These are phyloP conservation scores for Xestoiulus laeticollis DNA, from an alignment of 2,888 invertebrate species.

Conservation along the genomic window DNA sequence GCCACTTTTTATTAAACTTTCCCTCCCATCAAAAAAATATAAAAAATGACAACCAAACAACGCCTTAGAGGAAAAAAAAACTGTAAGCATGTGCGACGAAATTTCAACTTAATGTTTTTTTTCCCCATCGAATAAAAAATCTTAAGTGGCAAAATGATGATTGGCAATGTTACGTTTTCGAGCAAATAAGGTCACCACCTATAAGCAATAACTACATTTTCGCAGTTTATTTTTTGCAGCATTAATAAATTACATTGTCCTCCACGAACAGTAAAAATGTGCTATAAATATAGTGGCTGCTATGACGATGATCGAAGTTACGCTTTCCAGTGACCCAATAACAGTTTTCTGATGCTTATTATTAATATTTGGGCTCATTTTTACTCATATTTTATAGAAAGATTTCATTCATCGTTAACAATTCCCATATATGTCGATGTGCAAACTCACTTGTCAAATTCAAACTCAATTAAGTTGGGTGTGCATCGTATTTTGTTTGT, in stretches of 20 bases:
- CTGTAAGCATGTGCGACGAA: background rate
- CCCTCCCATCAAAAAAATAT: background rate
- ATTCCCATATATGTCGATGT: background rate
- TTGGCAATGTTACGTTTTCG: background rate
- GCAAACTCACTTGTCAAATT: background rate
- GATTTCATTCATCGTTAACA: background rate
- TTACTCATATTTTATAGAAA: background rate
- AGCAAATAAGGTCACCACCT: background rate
- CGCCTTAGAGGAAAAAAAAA: background rate
- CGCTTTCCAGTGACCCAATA: background rate
- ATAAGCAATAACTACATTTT: background rate
- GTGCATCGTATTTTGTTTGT: background rate
- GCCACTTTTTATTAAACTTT: constrained; percentile 3
- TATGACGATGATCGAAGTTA: background rate
- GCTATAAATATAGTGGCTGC: background rate
- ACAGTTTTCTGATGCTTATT: background rate
- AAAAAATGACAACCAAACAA: background rate
- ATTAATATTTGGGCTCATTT: background rate
- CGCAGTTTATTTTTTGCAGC: background rate
- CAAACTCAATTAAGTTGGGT: background rate
- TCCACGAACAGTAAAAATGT: background rate
- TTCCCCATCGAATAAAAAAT: background rate
- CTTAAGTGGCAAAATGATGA: constrained; percentile 18
- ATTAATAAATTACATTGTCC: background rate
- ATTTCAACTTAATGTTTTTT: constrained; percentile 12